Evolutionary conservation across 2,888 invertebrate genomes (phyloP).

Genomic region (Mimumesa dahlbomi): DNA sequence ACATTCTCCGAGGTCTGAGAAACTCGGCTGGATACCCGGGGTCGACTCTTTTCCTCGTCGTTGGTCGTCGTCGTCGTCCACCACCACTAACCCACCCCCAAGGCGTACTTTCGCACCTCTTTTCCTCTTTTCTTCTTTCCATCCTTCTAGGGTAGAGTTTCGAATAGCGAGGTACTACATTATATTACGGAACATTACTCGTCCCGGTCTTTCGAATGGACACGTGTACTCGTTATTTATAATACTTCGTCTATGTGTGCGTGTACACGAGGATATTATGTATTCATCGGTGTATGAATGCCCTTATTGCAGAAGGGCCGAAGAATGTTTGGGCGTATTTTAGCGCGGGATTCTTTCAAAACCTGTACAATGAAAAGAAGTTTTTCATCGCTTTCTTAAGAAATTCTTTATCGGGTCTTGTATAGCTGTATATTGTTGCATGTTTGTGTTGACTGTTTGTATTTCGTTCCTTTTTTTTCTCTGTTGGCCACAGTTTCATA

Average conservation of each 20-base stretch:
- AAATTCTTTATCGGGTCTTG: not conserved
- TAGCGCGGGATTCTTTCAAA: not conserved
- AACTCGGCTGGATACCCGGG: constrained; percentile 31
- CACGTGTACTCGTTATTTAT: constrained; percentile 51
- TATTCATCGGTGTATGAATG: constrained; percentile 15
- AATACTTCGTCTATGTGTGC: constrained; percentile 12
- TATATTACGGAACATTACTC: constrained; percentile 38
- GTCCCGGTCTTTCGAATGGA: constrained; percentile 17
- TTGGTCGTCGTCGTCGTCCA: not conserved
- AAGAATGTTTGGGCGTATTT: not conserved
- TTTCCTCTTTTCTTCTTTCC: not conserved
- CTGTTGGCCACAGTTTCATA: no score
- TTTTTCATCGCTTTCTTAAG: not conserved
- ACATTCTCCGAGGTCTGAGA: constrained; percentile 34
- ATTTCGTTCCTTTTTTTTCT: no score
- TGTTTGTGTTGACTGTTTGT: no score
- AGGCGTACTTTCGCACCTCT: not conserved
- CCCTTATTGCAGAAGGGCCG: not conserved
- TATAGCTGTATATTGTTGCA: not conserved
- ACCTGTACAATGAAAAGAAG: not conserved
- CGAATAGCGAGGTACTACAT: constrained; percentile 37
- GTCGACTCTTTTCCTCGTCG: constrained; percentile 19
- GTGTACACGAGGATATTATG: not conserved
- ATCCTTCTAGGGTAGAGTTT: constrained; percentile 1
- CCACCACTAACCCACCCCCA: no score